Evolutionary conservation across 1,140 invertebrate species (phyloP), one percentile per base, ranked within the genome.

Genomic region (Pseudomyrmex gracilis): DNA sequence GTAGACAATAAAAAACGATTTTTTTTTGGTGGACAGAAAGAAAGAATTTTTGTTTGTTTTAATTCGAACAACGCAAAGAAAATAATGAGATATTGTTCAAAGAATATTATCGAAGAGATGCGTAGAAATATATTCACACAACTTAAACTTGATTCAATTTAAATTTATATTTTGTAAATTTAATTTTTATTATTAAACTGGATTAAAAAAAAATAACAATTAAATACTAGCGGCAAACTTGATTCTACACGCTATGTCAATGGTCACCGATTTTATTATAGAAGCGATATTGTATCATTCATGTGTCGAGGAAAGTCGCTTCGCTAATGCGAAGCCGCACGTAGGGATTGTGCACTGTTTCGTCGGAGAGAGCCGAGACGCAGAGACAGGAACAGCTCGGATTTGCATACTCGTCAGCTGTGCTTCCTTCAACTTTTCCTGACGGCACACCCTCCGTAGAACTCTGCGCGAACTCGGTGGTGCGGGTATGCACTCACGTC

Each of bases 351-450:
- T 80, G 90, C 90, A 91, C 88, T 92, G 88, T 92, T 91, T 91
- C 90, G 85, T 77, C 71, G 76, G 34, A 34, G 34, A 22, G 90
- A 88, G 85, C 85, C 58, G 85, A 74, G 60, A 63, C 73, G 67
- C 34, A 49, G 71, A 77, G 83, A 73, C 60, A 84, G 66, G 64
- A 86, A 87, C 89, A 86, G 78, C 89, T 85, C 84, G 91, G 91
- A 94, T 94, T 94, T 94, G 93, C 94, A 94, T 94, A 94, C 91
- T 94, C 93, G 93, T 94, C 94, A 94, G 93, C 93, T 94, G 93
- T 93, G 93, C 92, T 94, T 94, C 93, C 93, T 94, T 94, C 93
- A 94, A 94, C 93, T 94, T 94, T 94, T 94, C 93, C 93, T 89
- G 91, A 34, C 89, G 92, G 92, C 93, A 93, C 91, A 88, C 88